Conservation (phyloP, 2,888 invertebrate species). For the Limnephilus lunatus region DNA sequence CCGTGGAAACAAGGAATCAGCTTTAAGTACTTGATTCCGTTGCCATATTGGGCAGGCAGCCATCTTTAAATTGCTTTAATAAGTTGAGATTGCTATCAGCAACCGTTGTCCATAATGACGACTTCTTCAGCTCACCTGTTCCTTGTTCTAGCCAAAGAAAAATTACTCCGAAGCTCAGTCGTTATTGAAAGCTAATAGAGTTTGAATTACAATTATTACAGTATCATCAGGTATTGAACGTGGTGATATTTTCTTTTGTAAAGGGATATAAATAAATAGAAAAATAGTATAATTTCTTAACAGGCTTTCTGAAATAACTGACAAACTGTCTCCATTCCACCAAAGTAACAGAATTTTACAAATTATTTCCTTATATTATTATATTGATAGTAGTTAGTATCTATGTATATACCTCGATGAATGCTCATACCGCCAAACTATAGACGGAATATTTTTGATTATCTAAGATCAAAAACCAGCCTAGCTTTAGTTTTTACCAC, state of each 20-base stretch:
- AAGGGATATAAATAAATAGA: neutral
- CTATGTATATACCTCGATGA: neutral
- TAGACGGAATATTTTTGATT: neutral
- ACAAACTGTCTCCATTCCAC: neutral
- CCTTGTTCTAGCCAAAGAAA: neutral
- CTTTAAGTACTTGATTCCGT: constrained; percentile 3
- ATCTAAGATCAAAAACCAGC: neutral
- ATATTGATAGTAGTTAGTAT: no score
- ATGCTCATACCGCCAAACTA: neutral
- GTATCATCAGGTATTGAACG: neutral
- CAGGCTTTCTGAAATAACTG: no score
- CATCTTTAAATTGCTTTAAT: constrained; percentile 34
- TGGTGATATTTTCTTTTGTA: neutral
- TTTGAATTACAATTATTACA: neutral
- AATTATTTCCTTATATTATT: neutral
- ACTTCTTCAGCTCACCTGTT: constrained; percentile 5
- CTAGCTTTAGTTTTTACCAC: neutral
- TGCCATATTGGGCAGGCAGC: neutral
- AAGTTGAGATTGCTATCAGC: constrained; percentile 32
- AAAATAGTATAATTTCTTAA: no score
- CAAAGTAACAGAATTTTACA: neutral
- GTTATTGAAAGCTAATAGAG: neutral
- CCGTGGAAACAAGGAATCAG: neutral
- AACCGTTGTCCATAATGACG: constrained; percentile 9
- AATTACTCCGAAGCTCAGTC: neutral